Evolutionary conservation across 2,113 vertebrate genomes (phyloP), one percentile per base, ranked within the genome.

Genomic region (Channa maculata): DNA sequence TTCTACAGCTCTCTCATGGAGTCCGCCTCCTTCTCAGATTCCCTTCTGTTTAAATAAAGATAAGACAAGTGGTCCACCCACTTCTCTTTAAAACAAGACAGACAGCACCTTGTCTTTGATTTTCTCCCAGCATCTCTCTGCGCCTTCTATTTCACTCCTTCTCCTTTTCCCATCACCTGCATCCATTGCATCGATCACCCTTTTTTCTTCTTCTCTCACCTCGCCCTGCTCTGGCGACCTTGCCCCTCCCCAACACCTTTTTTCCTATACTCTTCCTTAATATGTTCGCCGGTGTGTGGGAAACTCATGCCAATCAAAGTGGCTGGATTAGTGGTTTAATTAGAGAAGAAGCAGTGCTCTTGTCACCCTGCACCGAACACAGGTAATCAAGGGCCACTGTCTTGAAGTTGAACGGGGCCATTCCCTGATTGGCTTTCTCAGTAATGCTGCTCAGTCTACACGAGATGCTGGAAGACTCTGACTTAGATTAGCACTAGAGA

Each of bases 251-350:
- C 8, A 15, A 24, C 60, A 74, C 65, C 15, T 24, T 61, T 54
- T 58, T 13, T 14, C 24, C 24, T 24, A 24, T 24, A 24, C 24
- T 10, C 37, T 36, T 65, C 48, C 41, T 64, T 72, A 75, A 55
- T 69, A 78, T 69, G 63, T 79, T 49, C 55, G 59, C 61, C 65
- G 34, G 57, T 49, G 68, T 84, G 79, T 83, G 85, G 88, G 86
- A 84, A 75, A 82, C 52, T 58, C 60, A 57, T 33, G 55, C 66
- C 86, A 85, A 78, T 86, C 89, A 78, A 66, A 71, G 43, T 14
- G 14, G 52, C 69, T 38, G 74, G 61, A 83, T 75, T 79, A 86
- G 77, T 60, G 79, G 64, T 84, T 84, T 92, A 89, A 91, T 92
- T 89, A 92, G 80, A 74, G 59, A 33, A 84, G 70, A 65, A 57